Base-by-base conservation (phyloP, 2,888 invertebrate species). In the Tiliacea citrago region DNA sequence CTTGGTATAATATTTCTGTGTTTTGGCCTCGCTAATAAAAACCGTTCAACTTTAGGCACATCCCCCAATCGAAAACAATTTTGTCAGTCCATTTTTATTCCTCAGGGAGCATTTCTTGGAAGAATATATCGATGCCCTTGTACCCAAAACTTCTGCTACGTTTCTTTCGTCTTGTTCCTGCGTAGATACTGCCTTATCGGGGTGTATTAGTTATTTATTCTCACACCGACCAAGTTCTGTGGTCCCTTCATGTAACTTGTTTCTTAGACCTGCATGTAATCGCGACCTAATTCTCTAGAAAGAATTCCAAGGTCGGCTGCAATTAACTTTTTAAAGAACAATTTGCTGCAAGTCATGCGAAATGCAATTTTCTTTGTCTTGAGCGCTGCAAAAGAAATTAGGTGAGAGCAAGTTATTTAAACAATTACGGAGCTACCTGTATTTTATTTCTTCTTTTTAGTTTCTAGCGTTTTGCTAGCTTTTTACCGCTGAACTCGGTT, bases 201-300 rank as follows among this genome's bases (percentile, higher is more conserved):
- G 89, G 90, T 94, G 93, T 95, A 95, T 96, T 95, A 95, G 93
- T 94, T 95, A 95, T 95, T 95, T 95, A 95, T 95, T 92, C 93
- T 78, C 89, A 89, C 87, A 86, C 83, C 83, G 79, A 86, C 89
- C 87, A 87, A 90, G 90, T 89, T 86, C 88, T 88, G 86, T 62
- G 71, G 92, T 91, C 94, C 94, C 93, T 93, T 92, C 92, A 91
- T 93, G 91, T 90, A 93, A 93, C 93, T 94, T 92, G 91, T 78
- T 77, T 83, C 67, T 74, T 73, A 65, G 35, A 55, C 65, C 69
- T 69, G 75, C 79, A 73, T 66, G 72, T 72, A 75, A 71, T 45
- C 66, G 68, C 61, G 75, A 80, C 87, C 87, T 68, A 80, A 72
- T 83, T 84, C 39, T 62, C 67, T 66, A 60, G 39, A 68, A 78